These are phyloP conservation scores for Oscheius sp. DNA, from an alignment of 1,140 invertebrate species.

Conservation along the genomic window DNA sequence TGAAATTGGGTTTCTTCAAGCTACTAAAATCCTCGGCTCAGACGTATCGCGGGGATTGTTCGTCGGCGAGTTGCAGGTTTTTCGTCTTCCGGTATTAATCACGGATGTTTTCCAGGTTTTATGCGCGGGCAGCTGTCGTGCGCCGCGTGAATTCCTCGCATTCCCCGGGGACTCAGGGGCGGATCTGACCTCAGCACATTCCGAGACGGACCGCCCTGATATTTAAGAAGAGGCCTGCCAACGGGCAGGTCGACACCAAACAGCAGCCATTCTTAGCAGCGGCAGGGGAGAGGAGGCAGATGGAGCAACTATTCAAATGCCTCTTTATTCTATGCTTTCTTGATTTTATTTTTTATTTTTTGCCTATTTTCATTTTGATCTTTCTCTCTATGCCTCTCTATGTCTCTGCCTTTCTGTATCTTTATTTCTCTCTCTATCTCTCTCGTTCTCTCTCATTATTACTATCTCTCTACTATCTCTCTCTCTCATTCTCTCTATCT, in stretches of 20 bases:
- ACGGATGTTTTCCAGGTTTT: conserved; percentile 10
- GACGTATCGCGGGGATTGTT: too few species aligned
- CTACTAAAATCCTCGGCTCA: too few species aligned
- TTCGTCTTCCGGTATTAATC: conserved; percentile 1
- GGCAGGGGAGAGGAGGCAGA: background rate
- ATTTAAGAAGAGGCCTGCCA: background rate
- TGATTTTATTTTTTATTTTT: background rate
- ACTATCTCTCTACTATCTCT: background rate
- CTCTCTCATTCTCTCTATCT: background rate
- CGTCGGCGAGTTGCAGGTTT: conserved; percentile 13
- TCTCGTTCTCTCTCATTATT: background rate
- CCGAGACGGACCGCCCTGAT: background rate
- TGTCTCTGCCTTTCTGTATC: background rate
- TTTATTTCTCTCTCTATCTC: conserved; percentile 3
- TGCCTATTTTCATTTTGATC: background rate
- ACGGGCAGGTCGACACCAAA: too few species aligned
- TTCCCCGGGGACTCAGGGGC: background rate
- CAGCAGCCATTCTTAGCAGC: too few species aligned
- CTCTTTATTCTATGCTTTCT: background rate
- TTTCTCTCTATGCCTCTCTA: background rate
- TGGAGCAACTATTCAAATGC: background rate
- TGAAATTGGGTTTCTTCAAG: too few species aligned
- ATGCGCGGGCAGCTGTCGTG: background rate
- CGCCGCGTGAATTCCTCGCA: conserved; percentile 2
- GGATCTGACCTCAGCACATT: conserved; percentile 8